These are phyloP conservation scores for Calidris pugnax DNA, from an alignment of 2,113 vertebrate species.

Conservation along the genomic window DNA sequence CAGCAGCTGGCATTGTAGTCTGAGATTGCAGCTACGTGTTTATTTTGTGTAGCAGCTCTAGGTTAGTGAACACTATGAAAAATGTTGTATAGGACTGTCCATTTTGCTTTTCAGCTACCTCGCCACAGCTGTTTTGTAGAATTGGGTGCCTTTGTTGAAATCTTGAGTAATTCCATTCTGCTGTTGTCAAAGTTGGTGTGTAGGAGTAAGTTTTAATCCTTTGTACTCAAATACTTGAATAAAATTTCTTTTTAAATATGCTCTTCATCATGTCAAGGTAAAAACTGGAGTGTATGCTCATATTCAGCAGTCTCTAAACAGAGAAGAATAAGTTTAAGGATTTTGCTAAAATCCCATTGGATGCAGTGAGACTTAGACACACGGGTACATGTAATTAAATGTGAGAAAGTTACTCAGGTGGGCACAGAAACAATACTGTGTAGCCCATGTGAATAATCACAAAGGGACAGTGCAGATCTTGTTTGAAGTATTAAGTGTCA, in stretches of 20 bases:
- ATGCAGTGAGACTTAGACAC: neutral
- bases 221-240: neutral
- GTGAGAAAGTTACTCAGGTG: neutral
- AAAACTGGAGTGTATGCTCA: neutral
- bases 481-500: neutral
- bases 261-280: neutral
- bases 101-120: neutral
- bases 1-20: neutral
- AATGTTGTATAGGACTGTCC: neutral
- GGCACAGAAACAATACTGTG: neutral
- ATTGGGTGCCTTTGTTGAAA: neutral
- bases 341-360: neutral
- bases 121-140: neutral
- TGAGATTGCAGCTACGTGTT: neutral
- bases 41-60: neutral
- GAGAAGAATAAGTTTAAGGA: neutral
- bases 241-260: neutral
- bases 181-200: neutral
- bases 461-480: neutral
- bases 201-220: neutral
- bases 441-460: neutral
- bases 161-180: neutral
- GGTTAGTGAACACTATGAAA: neutral
- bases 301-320: neutral
- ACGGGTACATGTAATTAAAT: accelerated